phyloP scores from a whole-genome alignment of 2,888 invertebrate genomes.

The Eupeodes luniger region DNA sequence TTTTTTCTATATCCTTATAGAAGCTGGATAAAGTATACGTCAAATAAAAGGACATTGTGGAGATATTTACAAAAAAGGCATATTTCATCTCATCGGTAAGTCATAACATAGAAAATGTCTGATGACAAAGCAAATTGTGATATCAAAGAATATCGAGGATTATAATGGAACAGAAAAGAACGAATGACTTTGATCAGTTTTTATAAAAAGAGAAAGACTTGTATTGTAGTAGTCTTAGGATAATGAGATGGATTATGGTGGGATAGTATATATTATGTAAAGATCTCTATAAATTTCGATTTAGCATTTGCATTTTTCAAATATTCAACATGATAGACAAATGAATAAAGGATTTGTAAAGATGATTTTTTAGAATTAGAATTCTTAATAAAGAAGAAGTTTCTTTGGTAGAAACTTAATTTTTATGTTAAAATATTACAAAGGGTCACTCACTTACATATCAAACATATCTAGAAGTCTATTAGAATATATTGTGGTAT shows the following conservation, averaged over 20 bases:
- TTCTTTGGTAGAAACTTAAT: too few relatives aligned
- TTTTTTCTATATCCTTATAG: background rate
- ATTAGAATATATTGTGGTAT: too few relatives aligned
- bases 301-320: background rate
- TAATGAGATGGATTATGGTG: conserved; percentile 61
- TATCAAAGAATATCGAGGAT: conserved; percentile 72
- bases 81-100: conserved; percentile 67
- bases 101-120: conserved; percentile 51
- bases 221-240: conserved; percentile 14
- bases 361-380: too few relatives aligned
- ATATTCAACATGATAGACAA: too few relatives aligned
- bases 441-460: too few relatives aligned
- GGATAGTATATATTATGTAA: background rate
- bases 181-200: conserved; percentile 68
- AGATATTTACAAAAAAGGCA: conserved; percentile 53
- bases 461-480: too few relatives aligned
- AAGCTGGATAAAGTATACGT: background rate
- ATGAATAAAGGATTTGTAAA: too few relatives aligned
- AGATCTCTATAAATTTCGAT: background rate
- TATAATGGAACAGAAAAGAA: conserved; percentile 56
- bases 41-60: conserved; percentile 64
- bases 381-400: too few relatives aligned
- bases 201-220: conserved; percentile 2
- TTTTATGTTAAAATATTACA: too few relatives aligned
- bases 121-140: conserved; percentile 72